These are phyloP conservation scores for Ptiloglossa arizonensis DNA, from an alignment of 1,140 invertebrate species.

Conservation along the genomic window DNA sequence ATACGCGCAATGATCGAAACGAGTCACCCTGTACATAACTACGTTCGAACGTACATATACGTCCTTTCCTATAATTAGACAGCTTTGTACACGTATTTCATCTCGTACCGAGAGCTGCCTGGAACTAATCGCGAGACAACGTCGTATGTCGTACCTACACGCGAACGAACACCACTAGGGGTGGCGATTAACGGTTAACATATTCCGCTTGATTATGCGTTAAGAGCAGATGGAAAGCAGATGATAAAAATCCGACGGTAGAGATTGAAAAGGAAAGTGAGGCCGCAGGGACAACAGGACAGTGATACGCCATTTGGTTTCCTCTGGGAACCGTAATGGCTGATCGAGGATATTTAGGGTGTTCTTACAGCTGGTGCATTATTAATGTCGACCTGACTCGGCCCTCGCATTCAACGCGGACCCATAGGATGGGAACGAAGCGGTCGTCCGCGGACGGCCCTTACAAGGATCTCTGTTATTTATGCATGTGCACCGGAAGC, in stretches of 20 bases:
- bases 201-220: not conserved
- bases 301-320: slow-evolving; percentile 72
- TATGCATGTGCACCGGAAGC: slow-evolving; percentile 73
- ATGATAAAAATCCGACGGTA: not conserved
- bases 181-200: no score
- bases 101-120: no score
- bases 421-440: slow-evolving; percentile 48
- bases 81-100: no score
- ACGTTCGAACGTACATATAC: no score
- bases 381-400: slow-evolving; percentile 68
- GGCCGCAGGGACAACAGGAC: slow-evolving; percentile 55
- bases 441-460: slow-evolving; percentile 64
- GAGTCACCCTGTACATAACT: no score
- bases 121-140: no score
- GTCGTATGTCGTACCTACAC: no score
- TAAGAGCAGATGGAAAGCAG: not conserved
- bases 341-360: slow-evolving; percentile 75
- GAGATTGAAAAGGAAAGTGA: slow-evolving; percentile 14
- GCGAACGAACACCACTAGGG: no score
- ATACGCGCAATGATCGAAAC: no score
- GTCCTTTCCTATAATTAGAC: no score
- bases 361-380: slow-evolving; percentile 72
- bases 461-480: slow-evolving; percentile 75
- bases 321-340: slow-evolving; percentile 69
- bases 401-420: slow-evolving; percentile 38